A percentile compares a stretch with the other conserved stretches of the same genome.
Conservation (phyloP, 2,797 vertebrate genomes). For the Mus spretus region DNA sequence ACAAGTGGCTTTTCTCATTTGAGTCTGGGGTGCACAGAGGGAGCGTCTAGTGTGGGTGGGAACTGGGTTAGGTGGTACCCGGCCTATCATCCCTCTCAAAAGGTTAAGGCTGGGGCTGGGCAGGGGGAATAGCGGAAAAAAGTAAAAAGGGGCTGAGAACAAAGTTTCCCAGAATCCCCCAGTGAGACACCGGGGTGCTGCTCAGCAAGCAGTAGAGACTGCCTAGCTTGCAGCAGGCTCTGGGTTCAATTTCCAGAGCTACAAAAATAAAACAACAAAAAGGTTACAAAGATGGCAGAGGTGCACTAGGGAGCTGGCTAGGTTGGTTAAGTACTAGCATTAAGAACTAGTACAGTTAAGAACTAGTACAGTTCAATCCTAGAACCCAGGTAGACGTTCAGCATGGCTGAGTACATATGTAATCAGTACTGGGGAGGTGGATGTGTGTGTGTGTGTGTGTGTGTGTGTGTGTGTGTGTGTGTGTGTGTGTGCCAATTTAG, state of each 20-base stretch:
- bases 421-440: not conserved
- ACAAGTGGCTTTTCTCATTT: not conserved
- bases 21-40: not conserved
- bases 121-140: not conserved
- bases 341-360: no score
- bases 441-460: no score
- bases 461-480: no score
- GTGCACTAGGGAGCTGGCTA: not conserved
- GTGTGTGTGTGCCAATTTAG: no score
- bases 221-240: no score
- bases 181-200: no score
- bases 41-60: not conserved
- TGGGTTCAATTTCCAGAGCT: not conserved
- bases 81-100: not conserved
- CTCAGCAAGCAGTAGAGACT: not conserved
- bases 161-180: not conserved
- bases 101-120: not conserved
- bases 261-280: not conserved
- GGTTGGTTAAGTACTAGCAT: not conserved
- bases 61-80: not conserved
- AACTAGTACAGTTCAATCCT: not conserved
- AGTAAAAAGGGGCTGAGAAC: not conserved
- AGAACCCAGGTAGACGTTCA: not conserved
- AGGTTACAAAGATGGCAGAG: not conserved
- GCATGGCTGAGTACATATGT: not conserved